Base-by-base conservation (phyloP, 2,888 invertebrate genomes). In the Chironomus tentans region DNA sequence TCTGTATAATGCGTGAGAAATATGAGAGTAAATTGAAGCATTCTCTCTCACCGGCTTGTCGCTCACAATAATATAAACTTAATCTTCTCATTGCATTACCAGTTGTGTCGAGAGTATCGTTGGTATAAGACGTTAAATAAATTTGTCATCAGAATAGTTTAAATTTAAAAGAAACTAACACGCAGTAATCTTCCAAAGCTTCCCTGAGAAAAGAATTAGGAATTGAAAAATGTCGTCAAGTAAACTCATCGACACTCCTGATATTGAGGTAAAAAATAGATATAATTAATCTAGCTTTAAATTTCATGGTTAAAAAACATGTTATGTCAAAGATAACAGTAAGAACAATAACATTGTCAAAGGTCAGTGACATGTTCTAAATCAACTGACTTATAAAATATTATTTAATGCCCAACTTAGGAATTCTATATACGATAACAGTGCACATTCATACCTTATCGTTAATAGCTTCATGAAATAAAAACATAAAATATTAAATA, bases 211-310 rank as follows among this genome's bases (percentile, higher is more conserved):
- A 21, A 65, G 21, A 65, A 21, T 65, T 65, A 2, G 21, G 18
- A 15, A 15, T 6, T 28, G 12, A 21, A 65, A 50, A 50, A 62
- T 62, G 62, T 62, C 38, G 38, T 24, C 72, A 62, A 24, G 50
- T 28, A 56, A 28, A 38, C 24, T 72, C 4, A 12, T 72, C 10
- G 72, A 72, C 38, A 72, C 72, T 2, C 72, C 72, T 3, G 72
- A 72, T 72, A 72, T 72, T 56, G 72, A 72, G 72, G 72, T 72
- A 38, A 72, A 15, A 2, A 61, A 24, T n/a, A n/a, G n/a, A n/a
- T n/a, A n/a, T n/a, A n/a, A n/a, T n/a, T n/a, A n/a, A n/a, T n/a
- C n/a, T n/a, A n/a, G n/a, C n/a, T n/a, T n/a, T n/a, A n/a, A n/a
- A n/a, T n/a, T n/a, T n/a, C n/a, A n/a, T n/a, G 18, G 22, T 62